phyloP scores from a whole-genome alignment of 2,888 invertebrate genomes.

The Sepioteuthis lessoniana region DNA sequence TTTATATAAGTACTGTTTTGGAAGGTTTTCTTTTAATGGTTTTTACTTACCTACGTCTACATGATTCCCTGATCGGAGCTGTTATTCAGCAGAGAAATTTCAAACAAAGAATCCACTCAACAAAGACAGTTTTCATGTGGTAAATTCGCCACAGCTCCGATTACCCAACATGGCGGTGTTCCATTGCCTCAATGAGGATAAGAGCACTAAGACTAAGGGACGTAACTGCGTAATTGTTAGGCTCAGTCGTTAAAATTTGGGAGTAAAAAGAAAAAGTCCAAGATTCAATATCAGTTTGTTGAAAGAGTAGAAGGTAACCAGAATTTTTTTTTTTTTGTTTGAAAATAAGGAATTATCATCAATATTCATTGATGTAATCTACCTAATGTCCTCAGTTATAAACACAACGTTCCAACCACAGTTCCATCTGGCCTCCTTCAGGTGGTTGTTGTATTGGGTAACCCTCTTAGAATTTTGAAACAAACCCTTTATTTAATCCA shows the following conservation, averaged over 20 bases:
- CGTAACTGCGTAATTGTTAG: neutral
- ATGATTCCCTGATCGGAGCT: neutral
- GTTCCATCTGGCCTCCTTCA: too few relatives aligned
- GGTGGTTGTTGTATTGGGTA: too few relatives aligned
- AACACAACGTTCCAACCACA: too few relatives aligned
- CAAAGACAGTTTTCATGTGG: neutral
- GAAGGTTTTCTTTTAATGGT: neutral
- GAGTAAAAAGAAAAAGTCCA: neutral
- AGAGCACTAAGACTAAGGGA: neutral
- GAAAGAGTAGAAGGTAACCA: too few relatives aligned
- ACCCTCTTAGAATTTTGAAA: too few relatives aligned
- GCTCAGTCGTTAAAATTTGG: neutral
- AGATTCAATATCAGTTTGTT: too few relatives aligned
- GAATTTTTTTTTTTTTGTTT: too few relatives aligned
- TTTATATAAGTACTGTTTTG: neutral
- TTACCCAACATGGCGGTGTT: constrained; percentile 33
- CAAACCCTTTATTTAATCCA: too few relatives aligned
- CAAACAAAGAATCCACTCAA: constrained; percentile 12
- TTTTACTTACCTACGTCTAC: constrained; percentile 12
- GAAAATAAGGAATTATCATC: too few relatives aligned
- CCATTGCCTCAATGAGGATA: neutral
- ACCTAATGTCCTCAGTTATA: too few relatives aligned
- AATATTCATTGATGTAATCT: too few relatives aligned
- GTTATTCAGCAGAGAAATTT: neutral
- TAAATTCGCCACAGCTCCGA: constrained; percentile 33